Percentiles rank a stretch among this genome's conserved stretches.
phyloP scores from a whole-genome alignment of 2,888 invertebrate genomes.

The Serripes groenlandicus region DNA sequence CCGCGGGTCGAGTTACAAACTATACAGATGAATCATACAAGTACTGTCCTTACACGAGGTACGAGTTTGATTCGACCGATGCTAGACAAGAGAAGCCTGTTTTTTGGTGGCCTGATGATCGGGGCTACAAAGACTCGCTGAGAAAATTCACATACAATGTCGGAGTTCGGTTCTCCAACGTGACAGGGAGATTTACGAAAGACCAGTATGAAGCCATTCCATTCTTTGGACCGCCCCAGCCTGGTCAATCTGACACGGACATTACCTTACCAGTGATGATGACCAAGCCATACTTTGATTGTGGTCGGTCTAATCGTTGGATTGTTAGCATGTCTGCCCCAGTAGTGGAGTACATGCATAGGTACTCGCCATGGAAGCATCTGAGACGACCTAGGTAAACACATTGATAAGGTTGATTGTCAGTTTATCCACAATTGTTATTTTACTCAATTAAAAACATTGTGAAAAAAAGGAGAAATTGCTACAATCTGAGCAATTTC shows the following conservation, averaged over 20 bases:
- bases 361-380: slow-evolving; percentile 84
- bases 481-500: background rate
- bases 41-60: slow-evolving; percentile 89
- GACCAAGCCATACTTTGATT: slow-evolving; percentile 98
- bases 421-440: background rate
- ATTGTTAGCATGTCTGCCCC: slow-evolving; percentile 97
- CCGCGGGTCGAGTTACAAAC: slow-evolving; percentile 93
- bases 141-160: slow-evolving; percentile 83
- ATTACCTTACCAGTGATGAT: slow-evolving; percentile 94
- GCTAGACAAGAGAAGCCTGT: slow-evolving; percentile 53
- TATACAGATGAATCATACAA: slow-evolving; percentile 96
- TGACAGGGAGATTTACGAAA: slow-evolving; percentile 81
- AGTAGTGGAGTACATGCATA: slow-evolving; percentile 97
- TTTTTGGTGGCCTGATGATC: slow-evolving; percentile 96
- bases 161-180: slow-evolving; percentile 83
- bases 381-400: slow-evolving; percentile 82
- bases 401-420: background rate
- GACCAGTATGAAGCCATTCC: slow-evolving; percentile 78
- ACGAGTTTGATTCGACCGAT: slow-evolving; percentile 59
- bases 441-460: background rate
- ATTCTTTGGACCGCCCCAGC: slow-evolving; percentile 86
- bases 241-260: slow-evolving; percentile 81
- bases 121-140: slow-evolving; percentile 89
- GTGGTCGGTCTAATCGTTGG: slow-evolving; percentile 98
- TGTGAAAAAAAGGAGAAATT: background rate